A percentile compares a stretch with the other conserved stretches of the same genome.
Evolutionary conservation across 2,113 vertebrate species (phyloP).

Genomic region (Empidonax traillii): DNA sequence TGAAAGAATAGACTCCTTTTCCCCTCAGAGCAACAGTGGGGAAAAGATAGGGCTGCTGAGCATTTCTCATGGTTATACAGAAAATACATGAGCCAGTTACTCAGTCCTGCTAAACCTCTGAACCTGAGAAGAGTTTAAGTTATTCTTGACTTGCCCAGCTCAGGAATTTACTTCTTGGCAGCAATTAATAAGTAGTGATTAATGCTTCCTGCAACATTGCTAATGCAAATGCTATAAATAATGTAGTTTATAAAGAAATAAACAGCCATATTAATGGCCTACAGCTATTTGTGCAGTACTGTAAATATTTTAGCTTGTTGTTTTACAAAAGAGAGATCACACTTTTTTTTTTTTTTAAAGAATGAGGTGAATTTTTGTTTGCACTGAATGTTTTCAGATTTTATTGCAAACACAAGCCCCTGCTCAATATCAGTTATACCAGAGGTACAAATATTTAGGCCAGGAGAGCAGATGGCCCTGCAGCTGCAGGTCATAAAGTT

Average conservation of each 20-base stretch:
- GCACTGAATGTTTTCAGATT: constrained; percentile 34
- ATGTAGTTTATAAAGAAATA: constrained; percentile 66
- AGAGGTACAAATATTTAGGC: constrained; percentile 77
- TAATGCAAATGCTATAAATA: constrained; percentile 64
- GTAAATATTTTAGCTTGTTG: constrained; percentile 73
- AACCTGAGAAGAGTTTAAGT: not conserved
- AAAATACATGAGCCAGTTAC: not conserved
- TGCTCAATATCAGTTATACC: constrained; percentile 66
- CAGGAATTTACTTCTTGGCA: constrained; percentile 50
- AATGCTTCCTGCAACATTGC: constrained; percentile 46
- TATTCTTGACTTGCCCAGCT: constrained; percentile 46
- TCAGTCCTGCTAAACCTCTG: not conserved
- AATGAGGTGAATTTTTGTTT: constrained; percentile 56
- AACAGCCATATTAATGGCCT: constrained; percentile 58
- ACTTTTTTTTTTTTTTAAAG: not conserved
- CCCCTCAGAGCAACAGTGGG: not conserved
- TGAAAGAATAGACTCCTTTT: not conserved
- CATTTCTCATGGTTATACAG: not conserved
- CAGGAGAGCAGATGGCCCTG: constrained; percentile 65
- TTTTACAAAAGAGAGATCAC: constrained; percentile 70
- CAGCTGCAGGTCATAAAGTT: constrained; percentile 71
- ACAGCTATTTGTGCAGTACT: constrained; percentile 58
- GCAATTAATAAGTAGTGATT: constrained; percentile 68
- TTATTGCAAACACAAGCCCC: constrained; percentile 49
- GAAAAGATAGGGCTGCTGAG: not conserved